A percentile compares a stretch with the other conserved stretches of the same genome.
Evolutionary conservation across 2,113 vertebrate genomes (phyloP).

Genomic region (Acrocephalus arundinaceus): DNA sequence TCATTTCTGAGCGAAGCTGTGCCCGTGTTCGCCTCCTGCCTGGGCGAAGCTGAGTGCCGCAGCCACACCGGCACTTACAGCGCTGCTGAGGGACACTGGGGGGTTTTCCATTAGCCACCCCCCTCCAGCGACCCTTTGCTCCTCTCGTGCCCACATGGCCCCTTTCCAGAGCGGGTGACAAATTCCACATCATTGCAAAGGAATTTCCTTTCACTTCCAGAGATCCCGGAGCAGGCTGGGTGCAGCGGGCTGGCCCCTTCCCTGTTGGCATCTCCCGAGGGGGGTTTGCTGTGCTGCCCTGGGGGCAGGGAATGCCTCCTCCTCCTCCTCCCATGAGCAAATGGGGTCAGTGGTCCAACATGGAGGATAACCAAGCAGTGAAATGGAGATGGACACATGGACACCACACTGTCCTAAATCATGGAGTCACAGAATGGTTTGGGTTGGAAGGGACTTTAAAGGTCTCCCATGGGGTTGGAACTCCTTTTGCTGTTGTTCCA

Average conservation of each 20-base stretch:
- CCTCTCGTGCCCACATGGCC: not conserved
- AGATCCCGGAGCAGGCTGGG: not conserved
- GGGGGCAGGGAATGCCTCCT: not conserved
- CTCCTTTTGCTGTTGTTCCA: not conserved
- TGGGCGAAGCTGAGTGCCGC: not conserved
- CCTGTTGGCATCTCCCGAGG: not conserved
- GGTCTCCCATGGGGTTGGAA: not conserved
- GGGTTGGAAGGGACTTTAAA: not conserved
- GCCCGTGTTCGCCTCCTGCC: not conserved
- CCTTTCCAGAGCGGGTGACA: not conserved
- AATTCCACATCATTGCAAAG: not conserved
- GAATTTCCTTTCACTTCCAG: constrained; percentile 12
- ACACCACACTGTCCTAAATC: not conserved
- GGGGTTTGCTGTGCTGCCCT: not conserved
- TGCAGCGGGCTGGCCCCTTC: not conserved
- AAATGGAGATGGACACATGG: fast-evolving
- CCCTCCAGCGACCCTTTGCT: not conserved
- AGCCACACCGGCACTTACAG: not conserved
- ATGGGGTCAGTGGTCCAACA: not conserved
- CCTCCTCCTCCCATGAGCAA: not conserved
- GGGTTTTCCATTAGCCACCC: not conserved
- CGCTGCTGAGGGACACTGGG: not conserved
- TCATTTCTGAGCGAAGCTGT: not conserved
- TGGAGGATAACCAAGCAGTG: not conserved
- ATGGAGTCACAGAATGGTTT: not conserved